These are phyloP conservation scores for Aproaerema taeniolella DNA, from an alignment of 2,888 invertebrate genomes.

Conservation along the genomic window DNA sequence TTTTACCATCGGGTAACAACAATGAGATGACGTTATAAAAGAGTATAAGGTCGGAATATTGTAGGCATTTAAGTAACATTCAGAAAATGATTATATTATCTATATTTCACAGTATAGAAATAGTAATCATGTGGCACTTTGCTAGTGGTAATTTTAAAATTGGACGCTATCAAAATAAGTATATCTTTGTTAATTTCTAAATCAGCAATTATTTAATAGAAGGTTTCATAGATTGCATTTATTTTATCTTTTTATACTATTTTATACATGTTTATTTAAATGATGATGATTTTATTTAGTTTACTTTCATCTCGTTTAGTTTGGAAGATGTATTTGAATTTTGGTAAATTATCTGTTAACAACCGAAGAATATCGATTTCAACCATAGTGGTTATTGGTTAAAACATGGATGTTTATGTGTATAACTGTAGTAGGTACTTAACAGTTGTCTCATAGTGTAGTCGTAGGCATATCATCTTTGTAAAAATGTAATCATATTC, in stretches of 20 bases:
- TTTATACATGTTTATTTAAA: constrained; percentile 16
- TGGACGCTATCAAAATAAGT: constrained; percentile 53
- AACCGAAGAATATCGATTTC: constrained; percentile 21
- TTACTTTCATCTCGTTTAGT: constrained; percentile 67
- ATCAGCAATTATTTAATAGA: constrained; percentile 65
- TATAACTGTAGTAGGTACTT: constrained; percentile 17
- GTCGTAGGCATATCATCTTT: constrained; percentile 67
- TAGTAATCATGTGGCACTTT: constrained; percentile 74
- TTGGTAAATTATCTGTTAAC: constrained; percentile 76
- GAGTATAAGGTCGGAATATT: no score
- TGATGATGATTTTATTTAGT: constrained; percentile 39
- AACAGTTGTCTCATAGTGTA: constrained; percentile 19
- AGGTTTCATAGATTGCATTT: constrained; percentile 72
- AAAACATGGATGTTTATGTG: constrained; percentile 21
- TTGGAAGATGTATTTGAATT: constrained; percentile 54
- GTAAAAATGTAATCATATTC: constrained; percentile 60
- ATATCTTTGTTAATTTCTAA: constrained; percentile 69
- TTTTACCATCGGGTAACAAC: no score
- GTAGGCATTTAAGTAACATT: no score
- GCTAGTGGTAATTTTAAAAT: constrained; percentile 52
- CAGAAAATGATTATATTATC: constrained; percentile 70
- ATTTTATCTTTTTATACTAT: constrained; percentile 71
- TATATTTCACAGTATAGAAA: constrained; percentile 76
- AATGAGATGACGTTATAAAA: no score
- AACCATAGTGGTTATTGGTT: constrained; percentile 17